phyloP scores from a whole-genome alignment of 2,113 vertebrate genomes.

The Equus przewalskii region DNA sequence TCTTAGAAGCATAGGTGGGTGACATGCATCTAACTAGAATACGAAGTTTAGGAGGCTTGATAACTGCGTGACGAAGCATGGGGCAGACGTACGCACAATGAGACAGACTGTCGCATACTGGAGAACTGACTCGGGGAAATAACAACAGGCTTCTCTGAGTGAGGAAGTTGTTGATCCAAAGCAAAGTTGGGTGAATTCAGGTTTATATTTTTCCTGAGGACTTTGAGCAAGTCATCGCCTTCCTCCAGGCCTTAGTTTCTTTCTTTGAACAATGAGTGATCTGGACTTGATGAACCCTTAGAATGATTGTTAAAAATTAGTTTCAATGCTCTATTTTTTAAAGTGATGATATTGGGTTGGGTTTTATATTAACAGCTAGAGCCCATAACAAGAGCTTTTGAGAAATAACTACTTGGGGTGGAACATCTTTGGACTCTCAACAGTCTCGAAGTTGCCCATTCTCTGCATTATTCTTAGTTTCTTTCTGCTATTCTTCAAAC shows the following conservation, averaged over 20 bases:
- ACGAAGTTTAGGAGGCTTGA: not conserved
- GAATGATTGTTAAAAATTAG: not conserved
- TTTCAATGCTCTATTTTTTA: not conserved
- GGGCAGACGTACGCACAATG: rapidly evolving
- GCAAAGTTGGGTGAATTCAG: not conserved
- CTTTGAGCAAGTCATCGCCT: not conserved
- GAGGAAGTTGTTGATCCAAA: not conserved
- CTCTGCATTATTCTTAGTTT: not conserved
- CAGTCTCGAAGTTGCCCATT: not conserved
- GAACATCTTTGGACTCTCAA: not conserved
- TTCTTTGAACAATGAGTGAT: not conserved
- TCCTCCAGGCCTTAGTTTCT: not conserved
- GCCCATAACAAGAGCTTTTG: not conserved
- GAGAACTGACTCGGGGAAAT: not conserved
- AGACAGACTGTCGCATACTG: not conserved
- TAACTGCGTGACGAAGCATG: not conserved
- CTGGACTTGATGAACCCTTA: not conserved
- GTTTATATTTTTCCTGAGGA: not conserved
- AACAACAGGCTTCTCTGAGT: not conserved
- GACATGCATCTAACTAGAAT: not conserved
- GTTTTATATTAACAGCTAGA: not conserved
- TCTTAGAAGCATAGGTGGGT: not conserved
- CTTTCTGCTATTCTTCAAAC: not conserved
- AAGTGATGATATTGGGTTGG: not conserved
- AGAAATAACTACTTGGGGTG: not conserved